Evolutionary conservation across 2,888 invertebrate species (phyloP), one percentile per base, ranked within the genome.

Genomic region (Ophonus ardosiacus): DNA sequence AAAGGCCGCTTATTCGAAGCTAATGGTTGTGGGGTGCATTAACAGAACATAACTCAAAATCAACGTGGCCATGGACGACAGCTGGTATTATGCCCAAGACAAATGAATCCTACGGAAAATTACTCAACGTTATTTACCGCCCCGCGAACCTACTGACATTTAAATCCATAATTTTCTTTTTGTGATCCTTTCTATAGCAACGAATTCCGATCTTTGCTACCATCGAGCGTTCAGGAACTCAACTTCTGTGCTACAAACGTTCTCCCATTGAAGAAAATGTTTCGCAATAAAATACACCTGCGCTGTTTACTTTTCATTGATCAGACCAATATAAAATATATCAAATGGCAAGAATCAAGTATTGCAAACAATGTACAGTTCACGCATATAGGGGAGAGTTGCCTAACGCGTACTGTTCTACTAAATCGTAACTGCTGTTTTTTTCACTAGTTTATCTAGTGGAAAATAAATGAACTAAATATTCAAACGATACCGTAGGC

Each of bases 31-130:
- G 56, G 59, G 40, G 82, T 82, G 74, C 74, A 82, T 82, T 82
- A 82, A 51, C 81, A 56, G 81, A 81, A 81, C 81, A 71, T 81
- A 81, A 82, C 82, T 82, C 71, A 82, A 82, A 82, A 82, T 82
- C 82, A 82, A 57, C 82, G 56, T 17, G 57, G 76, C 76, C 56
- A 76, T 57, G 40, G 51, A 51, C 74, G 82, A 57, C 71, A 82
- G 71, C 56, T 82, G 57, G 71, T 71, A 81, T 81, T 81, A 81
- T 81, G 65, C 59, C 63, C 43, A 81, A 81, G 81, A 81, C 63
- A 65, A 82, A 82, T 82, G 82, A 82, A 82, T 74, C 71, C 71
- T 71, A 68, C 56, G 31, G 71, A 74, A 82, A 82, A 82, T 82
- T 82, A 71, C 40, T 57, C 24, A 56, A 71, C 82, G 24, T 68